phyloP scores from a whole-genome alignment of 2,797 vertebrate species.

The Onychomys leucogaster region DNA sequence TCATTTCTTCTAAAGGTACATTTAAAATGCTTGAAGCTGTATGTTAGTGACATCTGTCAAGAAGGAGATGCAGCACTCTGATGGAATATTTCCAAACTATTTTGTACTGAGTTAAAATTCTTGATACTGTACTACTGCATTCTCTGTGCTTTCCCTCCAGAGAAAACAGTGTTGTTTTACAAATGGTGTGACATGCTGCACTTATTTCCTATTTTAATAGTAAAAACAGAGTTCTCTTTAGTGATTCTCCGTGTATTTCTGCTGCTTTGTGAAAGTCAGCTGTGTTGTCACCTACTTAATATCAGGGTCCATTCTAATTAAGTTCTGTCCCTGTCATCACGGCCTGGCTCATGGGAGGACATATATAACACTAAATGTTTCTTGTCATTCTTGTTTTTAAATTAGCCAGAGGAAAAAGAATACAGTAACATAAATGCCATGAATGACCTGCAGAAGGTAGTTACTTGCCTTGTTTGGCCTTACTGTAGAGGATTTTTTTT shows the following conservation, averaged over 20 bases:
- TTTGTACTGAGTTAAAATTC: neutral
- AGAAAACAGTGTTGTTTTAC: conserved; percentile 20
- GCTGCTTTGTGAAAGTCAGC: neutral
- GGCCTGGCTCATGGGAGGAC: neutral
- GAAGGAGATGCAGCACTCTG: conserved; percentile 49
- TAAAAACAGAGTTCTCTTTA: neutral
- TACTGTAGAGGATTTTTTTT: neutral
- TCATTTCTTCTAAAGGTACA: conserved; percentile 95
- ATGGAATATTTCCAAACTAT: neutral
- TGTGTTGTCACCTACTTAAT: neutral
- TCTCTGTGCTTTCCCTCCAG: neutral
- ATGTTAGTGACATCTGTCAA: neutral
- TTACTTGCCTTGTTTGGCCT: no score
- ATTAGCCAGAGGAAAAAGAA: neutral
- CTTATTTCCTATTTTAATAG: neutral
- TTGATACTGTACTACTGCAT: neutral
- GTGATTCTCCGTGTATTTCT: neutral
- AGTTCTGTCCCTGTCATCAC: neutral
- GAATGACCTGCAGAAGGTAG: neutral
- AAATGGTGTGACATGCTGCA: neutral
- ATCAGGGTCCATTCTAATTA: neutral
- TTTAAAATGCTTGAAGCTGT: neutral
- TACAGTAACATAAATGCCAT: neutral
- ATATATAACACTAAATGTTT: neutral
- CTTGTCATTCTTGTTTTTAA: conserved; percentile 51